Conservation (phyloP, 2,888 invertebrate species). For the Drosophila helvetica region DNA sequence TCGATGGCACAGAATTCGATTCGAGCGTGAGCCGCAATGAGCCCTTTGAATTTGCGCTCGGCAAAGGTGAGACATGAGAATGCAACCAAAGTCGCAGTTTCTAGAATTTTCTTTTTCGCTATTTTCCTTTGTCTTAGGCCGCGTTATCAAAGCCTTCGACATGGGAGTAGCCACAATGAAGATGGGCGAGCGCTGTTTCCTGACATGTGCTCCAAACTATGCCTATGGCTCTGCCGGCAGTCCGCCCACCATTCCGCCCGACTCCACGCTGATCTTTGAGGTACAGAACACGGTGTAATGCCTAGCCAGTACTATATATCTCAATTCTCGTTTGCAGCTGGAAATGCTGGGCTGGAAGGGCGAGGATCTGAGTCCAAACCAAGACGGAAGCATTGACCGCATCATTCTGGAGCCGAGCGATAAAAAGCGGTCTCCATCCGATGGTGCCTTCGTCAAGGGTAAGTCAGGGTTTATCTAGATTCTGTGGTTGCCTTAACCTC, state of each 20-base stretch:
- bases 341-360: conserved; percentile 94
- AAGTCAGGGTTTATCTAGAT: conserved; percentile 56
- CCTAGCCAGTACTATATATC: background rate
- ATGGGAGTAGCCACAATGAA: conserved; percentile 97
- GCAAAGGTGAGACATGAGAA: conserved; percentile 87
- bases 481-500: background rate
- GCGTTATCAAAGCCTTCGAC: conserved; percentile 97
- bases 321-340: conserved; percentile 85
- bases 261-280: conserved; percentile 94
- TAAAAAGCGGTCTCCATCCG: conserved; percentile 90
- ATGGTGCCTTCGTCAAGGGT: conserved; percentile 93
- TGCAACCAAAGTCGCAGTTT: background rate
- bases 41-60: conserved; percentile 94
- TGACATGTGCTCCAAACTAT: conserved; percentile 94
- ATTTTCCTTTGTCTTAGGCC: conserved; percentile 84
- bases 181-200: conserved; percentile 91
- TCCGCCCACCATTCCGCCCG: conserved; percentile 94
- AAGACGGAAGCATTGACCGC: conserved; percentile 92
- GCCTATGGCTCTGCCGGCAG: conserved; percentile 94
- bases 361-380: conserved; percentile 94
- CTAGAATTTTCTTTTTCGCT: conserved; percentile 8
- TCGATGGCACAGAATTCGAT: conserved; percentile 95
- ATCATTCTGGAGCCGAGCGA: conserved; percentile 89
- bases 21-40: conserved; percentile 93
- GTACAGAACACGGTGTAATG: conserved; percentile 83